Evolutionary conservation across 2,888 invertebrate species (phyloP).

Genomic region (Caenorhabditis sp.): DNA sequence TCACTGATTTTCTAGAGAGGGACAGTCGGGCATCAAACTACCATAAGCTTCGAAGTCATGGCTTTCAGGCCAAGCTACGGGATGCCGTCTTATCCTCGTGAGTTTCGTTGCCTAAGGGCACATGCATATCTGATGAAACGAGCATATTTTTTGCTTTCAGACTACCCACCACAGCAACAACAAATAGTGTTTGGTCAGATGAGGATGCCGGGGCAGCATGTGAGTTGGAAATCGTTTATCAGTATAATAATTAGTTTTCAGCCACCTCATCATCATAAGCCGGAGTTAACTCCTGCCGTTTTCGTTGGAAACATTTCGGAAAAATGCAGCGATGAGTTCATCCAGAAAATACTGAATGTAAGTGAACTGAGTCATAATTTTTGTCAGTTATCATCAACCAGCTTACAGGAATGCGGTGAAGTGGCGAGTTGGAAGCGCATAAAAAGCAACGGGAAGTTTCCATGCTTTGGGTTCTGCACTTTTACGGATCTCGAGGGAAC

Average conservation of each 20-base stretch:
- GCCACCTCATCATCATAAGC: constrained; percentile 22
- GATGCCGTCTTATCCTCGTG: constrained; percentile 58
- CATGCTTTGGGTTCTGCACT: constrained; percentile 96
- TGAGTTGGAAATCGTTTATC: not conserved
- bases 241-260: constrained; percentile 2
- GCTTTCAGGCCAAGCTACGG: constrained; percentile 66
- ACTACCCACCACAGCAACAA: constrained; percentile 54
- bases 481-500: constrained; percentile 97
- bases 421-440: constrained; percentile 98
- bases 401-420: constrained; percentile 91
- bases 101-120: constrained; percentile 42
- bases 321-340: constrained; percentile 95
- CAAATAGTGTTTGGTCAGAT: constrained; percentile 65
- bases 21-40: not conserved
- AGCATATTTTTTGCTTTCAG: constrained; percentile 8
- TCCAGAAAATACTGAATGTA: constrained; percentile 90
- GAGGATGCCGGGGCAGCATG: constrained; percentile 59
- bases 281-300: constrained; percentile 88
- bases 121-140: constrained; percentile 12
- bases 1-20: not conserved
- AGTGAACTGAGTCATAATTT: too few relatives aligned
- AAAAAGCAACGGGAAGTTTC: constrained; percentile 87
- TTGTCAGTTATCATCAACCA: too few relatives aligned
- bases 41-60: constrained; percentile 33
- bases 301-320: constrained; percentile 98